Percentiles rank a stretch among this genome's conserved stretches.
Evolutionary conservation across 2,888 invertebrate genomes (phyloP).

Genomic region (Peribatodes rhomboidaria): DNA sequence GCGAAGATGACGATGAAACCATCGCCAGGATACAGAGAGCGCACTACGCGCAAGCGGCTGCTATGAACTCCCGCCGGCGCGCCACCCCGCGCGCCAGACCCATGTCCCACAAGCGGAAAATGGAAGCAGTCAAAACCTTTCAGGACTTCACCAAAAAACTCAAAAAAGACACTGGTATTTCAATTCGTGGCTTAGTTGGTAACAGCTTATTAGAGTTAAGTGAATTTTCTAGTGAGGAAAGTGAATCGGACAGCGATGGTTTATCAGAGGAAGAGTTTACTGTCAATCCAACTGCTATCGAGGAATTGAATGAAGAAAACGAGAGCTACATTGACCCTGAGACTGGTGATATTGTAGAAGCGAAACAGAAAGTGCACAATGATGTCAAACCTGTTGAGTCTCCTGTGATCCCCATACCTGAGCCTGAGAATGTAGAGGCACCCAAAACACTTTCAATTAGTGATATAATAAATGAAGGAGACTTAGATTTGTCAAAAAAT

Average conservation of each 20-base stretch:
- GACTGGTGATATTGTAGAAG: conserved; percentile 80
- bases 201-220: conserved; percentile 81
- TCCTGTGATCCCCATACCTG: conserved; percentile 35
- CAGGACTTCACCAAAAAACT: conserved; percentile 84
- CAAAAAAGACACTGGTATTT: conserved; percentile 83
- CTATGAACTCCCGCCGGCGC: conserved; percentile 75
- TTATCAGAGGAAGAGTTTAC: conserved; percentile 82
- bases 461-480: conserved; percentile 81
- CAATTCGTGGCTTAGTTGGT: conserved; percentile 81
- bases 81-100: conserved; percentile 71
- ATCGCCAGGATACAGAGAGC: conserved; percentile 82
- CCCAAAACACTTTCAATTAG: conserved; percentile 82
- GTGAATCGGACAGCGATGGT: conserved; percentile 80
- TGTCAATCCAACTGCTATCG: conserved; percentile 79
- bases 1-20: conserved; percentile 82
- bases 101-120: conserved; percentile 82
- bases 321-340: conserved; percentile 84
- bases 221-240: conserved; percentile 81
- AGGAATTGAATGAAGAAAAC: conserved; percentile 79
- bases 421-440: conserved; percentile 47
- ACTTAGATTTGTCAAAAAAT: conserved; percentile 80
- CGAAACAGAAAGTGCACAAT: conserved; percentile 50
- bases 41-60: conserved; percentile 80
- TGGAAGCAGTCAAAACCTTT: conserved; percentile 83
- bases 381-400: conserved; percentile 44